A percentile compares a stretch with the other conserved stretches of the same genome.
These are phyloP conservation scores for Coreoperca whiteheadi DNA, from an alignment of 2,113 vertebrate genomes.

Conservation along the genomic window DNA sequence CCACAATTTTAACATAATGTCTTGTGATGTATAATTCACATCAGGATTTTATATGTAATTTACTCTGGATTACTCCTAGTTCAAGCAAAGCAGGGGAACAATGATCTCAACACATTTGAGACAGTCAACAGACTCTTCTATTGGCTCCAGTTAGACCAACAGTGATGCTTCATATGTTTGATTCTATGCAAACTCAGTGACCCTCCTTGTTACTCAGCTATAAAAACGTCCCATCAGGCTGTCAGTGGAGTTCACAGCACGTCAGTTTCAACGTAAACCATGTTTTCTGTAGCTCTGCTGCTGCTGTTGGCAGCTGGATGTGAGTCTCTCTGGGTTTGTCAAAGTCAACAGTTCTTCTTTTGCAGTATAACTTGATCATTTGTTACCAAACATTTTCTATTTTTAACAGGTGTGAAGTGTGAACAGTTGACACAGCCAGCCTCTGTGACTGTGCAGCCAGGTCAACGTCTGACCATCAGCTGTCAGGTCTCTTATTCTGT, in stretches of 20 bases:
- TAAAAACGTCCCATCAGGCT: constrained; percentile 20
- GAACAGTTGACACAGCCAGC: constrained; percentile 28
- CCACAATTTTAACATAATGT: too few species aligned
- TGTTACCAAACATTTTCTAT: too few species aligned
- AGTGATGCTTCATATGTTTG: too few species aligned
- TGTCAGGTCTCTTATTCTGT: not conserved
- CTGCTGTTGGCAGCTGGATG: constrained; percentile 55
- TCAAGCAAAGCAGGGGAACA: too few species aligned
- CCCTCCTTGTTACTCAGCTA: too few species aligned
- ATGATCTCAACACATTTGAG: too few species aligned
- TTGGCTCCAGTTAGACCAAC: constrained; percentile 2
- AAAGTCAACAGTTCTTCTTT: too few species aligned
- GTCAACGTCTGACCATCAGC: constrained; percentile 38
- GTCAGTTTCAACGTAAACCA: constrained; percentile 7
- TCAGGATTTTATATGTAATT: too few species aligned
- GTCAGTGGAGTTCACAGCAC: constrained; percentile 13
- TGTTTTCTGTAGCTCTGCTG: constrained; percentile 45
- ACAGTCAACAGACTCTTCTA: not conserved
- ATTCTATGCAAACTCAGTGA: too few species aligned
- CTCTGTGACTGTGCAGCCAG: constrained; percentile 38
- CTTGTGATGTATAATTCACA: too few species aligned
- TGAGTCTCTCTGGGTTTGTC: constrained; percentile 24
- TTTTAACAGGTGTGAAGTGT: constrained; percentile 19
- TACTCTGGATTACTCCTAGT: too few species aligned
- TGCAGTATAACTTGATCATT: too few species aligned